Percentiles rank a stretch among this genome's conserved stretches.
Evolutionary conservation across 2,888 invertebrate genomes (phyloP).

Genomic region (Anticlea derivata): DNA sequence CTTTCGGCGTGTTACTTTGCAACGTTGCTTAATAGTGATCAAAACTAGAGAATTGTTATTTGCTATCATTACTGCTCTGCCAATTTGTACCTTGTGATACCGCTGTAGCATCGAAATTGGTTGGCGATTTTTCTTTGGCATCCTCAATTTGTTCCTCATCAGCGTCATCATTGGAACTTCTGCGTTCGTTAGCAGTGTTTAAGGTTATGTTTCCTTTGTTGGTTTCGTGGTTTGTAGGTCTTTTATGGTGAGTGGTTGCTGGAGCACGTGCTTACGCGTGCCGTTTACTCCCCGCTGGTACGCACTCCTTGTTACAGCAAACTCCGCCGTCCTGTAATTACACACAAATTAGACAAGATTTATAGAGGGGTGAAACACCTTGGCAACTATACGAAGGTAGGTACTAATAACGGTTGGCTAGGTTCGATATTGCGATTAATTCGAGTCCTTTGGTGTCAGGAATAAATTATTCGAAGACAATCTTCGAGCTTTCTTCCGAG

Average conservation of each 20-base stretch:
- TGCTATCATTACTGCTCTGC: conserved; percentile 45
- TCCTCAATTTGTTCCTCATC: conserved; percentile 47
- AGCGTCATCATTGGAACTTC: conserved; percentile 29
- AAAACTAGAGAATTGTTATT: conserved; percentile 54
- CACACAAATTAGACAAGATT: conserved; percentile 84
- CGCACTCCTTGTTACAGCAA: conserved; percentile 81
- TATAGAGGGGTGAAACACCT: conserved; percentile 83
- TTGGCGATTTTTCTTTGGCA: conserved; percentile 43
- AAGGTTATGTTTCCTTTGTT: conserved; percentile 43
- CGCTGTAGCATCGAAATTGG: conserved; percentile 58
- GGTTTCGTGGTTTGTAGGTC: conserved; percentile 37
- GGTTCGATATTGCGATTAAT: conserved; percentile 78
- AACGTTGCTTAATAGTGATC: conserved; percentile 65
- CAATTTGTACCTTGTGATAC: conserved; percentile 59
- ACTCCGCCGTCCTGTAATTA: conserved; percentile 82
- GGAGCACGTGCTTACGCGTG: conserved; percentile 80
- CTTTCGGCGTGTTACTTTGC: conserved; percentile 70
- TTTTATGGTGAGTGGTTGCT: conserved; percentile 35
- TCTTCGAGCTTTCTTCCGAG: conserved; percentile 24
- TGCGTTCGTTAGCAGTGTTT: conserved; percentile 10
- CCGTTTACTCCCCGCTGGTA: conserved; percentile 76
- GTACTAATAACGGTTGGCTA: conserved; percentile 81
- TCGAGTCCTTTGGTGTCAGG: conserved; percentile 54
- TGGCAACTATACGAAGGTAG: conserved; percentile 77
- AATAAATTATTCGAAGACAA: conserved; percentile 46